phyloP scores from a whole-genome alignment of 2,797 vertebrate genomes.

The Pipistrellus pipistrellus region DNA sequence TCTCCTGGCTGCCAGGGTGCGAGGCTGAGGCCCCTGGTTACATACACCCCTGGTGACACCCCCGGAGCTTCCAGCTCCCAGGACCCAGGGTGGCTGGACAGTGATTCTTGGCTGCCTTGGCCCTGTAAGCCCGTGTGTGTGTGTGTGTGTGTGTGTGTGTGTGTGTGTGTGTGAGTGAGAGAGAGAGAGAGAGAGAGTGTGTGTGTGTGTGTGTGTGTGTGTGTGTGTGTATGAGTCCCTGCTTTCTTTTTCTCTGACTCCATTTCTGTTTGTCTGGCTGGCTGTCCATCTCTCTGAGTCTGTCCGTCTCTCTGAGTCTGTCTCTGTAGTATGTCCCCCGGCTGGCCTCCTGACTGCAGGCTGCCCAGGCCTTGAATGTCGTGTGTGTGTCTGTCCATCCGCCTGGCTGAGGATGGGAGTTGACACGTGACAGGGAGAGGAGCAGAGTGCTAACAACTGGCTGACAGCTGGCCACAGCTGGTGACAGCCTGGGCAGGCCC shows the following conservation, averaged over 20 bases:
- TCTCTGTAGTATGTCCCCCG: background rate
- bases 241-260: background rate
- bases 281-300: background rate
- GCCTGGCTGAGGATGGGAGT: background rate
- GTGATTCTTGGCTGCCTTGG: background rate
- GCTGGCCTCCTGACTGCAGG: background rate
- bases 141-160: background rate
- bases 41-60: background rate
- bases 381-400: fast-evolving
- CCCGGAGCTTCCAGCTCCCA: background rate
- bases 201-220: fast-evolving
- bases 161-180: background rate
- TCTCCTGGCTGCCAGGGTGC: fast-evolving
- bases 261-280: background rate
- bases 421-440: slow-evolving; percentile 56
- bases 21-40: background rate
- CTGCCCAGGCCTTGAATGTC: background rate
- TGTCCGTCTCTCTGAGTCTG: background rate
- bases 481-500: slow-evolving; percentile 79
- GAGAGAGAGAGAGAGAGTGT: no score
- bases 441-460: slow-evolving; percentile 74
- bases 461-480: slow-evolving; percentile 89
- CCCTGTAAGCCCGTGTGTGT: background rate
- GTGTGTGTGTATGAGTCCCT: fast-evolving
- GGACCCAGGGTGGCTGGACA: background rate